Evolutionary conservation across 2,113 vertebrate genomes (phyloP).

Genomic region (Pandion haliaetus): DNA sequence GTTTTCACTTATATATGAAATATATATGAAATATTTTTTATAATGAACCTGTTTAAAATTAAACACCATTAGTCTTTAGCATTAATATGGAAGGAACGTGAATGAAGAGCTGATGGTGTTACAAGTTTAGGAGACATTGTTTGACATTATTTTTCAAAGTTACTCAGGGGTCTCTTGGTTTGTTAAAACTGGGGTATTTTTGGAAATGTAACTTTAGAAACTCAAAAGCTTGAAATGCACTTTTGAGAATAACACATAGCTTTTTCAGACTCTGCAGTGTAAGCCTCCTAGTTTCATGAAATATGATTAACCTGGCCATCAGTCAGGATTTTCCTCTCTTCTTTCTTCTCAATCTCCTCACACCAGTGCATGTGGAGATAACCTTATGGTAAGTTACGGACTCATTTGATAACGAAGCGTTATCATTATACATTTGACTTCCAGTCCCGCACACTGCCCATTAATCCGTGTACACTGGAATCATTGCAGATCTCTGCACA

Average conservation of each 20-base stretch:
- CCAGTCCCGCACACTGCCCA: not conserved
- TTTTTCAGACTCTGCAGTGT: not conserved
- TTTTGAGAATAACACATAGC: not conserved
- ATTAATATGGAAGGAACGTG: not conserved
- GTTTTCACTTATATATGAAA: not conserved
- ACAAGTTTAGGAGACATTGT: not conserved
- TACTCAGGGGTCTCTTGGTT: not conserved
- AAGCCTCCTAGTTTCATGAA: not conserved
- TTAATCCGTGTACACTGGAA: not conserved
- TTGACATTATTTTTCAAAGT: not conserved
- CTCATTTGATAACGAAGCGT: not conserved
- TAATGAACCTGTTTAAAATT: not conserved
- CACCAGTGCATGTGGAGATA: not conserved
- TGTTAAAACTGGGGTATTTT: not conserved
- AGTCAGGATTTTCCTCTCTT: not conserved
- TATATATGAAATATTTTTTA: not conserved
- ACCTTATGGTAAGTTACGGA: not conserved
- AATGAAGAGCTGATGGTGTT: not conserved
- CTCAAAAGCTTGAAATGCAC: not conserved
- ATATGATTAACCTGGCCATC: not conserved
- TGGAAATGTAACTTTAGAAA: not conserved
- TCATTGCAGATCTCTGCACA: not conserved
- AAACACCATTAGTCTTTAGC: not conserved
- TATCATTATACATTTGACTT: not conserved
- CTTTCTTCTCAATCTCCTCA: not conserved